Evolutionary conservation across 2,888 invertebrate genomes (phyloP).

Genomic region (Cataglyphis rosenhaueri): DNA sequence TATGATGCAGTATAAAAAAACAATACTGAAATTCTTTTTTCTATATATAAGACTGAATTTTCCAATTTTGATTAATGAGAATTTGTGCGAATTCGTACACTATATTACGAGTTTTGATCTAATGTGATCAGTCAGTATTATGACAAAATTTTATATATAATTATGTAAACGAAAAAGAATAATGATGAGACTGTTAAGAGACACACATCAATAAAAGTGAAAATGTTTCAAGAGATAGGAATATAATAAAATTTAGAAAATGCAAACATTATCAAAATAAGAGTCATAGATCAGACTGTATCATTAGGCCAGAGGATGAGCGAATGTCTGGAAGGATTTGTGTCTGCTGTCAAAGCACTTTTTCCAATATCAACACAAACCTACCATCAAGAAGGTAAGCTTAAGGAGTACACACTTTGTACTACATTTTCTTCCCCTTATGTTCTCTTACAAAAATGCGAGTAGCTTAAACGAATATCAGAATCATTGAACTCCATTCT

Average conservation of each 20-base stretch:
- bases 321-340: conserved; percentile 85
- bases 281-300: conserved; percentile 83
- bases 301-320: conserved; percentile 84
- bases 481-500: conserved; percentile 61
- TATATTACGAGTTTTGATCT: conserved; percentile 34
- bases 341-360: conserved; percentile 84
- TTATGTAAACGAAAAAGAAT: conserved; percentile 21
- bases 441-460: conserved; percentile 72
- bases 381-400: conserved; percentile 84
- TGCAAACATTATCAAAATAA: conserved; percentile 80
- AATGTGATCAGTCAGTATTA: conserved; percentile 36
- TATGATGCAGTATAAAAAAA: not conserved
- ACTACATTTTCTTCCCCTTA: conserved; percentile 78
- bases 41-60: not conserved
- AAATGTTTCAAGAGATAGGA: conserved; percentile 64
- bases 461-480: conserved; percentile 71
- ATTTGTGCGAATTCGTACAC: not conserved
- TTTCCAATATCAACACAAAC: conserved; percentile 84
- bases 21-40: not conserved
- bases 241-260: conserved; percentile 71
- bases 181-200: conserved; percentile 36
- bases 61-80: not conserved
- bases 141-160: conserved; percentile 7
- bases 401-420: conserved; percentile 80
- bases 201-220: conserved; percentile 12